A percentile compares a stretch with the other conserved stretches of the same genome.
Evolutionary conservation across 2,888 invertebrate genomes (phyloP).

Genomic region (Heteromurus nitidus): DNA sequence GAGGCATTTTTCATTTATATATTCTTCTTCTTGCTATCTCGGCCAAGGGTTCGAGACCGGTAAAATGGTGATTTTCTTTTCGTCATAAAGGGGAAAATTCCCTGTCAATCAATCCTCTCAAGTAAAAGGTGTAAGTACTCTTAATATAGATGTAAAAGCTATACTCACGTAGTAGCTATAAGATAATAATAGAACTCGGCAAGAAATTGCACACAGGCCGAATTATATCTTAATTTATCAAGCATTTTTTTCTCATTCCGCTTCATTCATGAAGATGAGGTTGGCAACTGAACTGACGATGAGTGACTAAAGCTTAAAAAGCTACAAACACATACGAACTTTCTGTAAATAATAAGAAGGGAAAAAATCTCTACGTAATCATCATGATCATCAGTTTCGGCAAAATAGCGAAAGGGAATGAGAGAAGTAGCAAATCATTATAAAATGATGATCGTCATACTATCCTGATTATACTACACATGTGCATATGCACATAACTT

Average conservation of each 20-base stretch:
- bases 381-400: slow-evolving; percentile 21
- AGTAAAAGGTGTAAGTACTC: neutral
- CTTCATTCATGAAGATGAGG: slow-evolving; percentile 17
- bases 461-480: slow-evolving; percentile 20
- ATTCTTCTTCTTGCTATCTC: neutral
- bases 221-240: slow-evolving; percentile 32
- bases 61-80: slow-evolving; percentile 4
- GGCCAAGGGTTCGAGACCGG: neutral
- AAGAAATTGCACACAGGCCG: neutral
- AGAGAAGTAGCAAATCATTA: slow-evolving; percentile 21
- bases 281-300: neutral
- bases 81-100: neutral
- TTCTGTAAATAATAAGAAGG: neutral
- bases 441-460: slow-evolving; percentile 2
- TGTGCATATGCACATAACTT: slow-evolving; percentile 8
- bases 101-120: slow-evolving; percentile 10
- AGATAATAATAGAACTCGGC: slow-evolving; percentile 9
- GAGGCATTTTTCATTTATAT: too few species aligned
- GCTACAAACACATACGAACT: neutral
- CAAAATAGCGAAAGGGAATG: slow-evolving; percentile 24
- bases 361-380: slow-evolving; percentile 2
- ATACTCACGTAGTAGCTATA: neutral
- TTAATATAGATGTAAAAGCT: slow-evolving; percentile 16
- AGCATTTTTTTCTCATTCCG: slow-evolving; percentile 19
- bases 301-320: neutral